Evolutionary conservation across 2,113 vertebrate genomes (phyloP), one percentile per base, ranked within the genome.

Genomic region (Tricholaema leucomelas): DNA sequence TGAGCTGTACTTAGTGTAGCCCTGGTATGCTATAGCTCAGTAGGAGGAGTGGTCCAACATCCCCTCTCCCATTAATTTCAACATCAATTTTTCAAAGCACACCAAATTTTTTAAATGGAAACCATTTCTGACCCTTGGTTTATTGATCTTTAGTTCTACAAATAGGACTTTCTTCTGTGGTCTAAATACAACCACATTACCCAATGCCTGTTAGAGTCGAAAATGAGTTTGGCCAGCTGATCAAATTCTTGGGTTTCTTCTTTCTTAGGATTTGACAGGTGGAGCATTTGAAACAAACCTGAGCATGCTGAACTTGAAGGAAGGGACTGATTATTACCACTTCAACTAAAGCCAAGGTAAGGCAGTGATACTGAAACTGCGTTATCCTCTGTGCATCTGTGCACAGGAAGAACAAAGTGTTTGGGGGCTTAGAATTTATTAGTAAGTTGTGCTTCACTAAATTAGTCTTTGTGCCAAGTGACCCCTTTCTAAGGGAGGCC

Each of bases 251-350:
- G 30, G 30, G 52, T 52, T 61, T 33, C 24, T 61, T 56, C 31
- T 80, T 28, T 28, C 2, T 1, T 84, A 99, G 99, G 99, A 99
- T 95, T 97, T 99, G 97, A 99, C 99, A 3, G 98, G 96, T 20
- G 99, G 99, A 3, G 96, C 92, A 3, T 97, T 99, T 88, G 99
- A 99, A 92, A 95, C 98, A 77, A 99, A 99, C 94, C 95, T 99
- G 83, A 95, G 72, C 59, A 98, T 75, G 1, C 97, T 98, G 88
- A 90, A 96, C 71, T 93, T 97, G 94, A 97, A 93, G 82, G 99
- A 99, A 93, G 99, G 99, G 94, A 13, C 2, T 33, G 98, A 98
- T 95, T 98, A 98, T 69, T 87, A 97, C 12, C 98, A 98, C 76
- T 98, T 98, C 5, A 98, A 95, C 96, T 98, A 67, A 97, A 27